A percentile compares a stretch with the other conserved stretches of the same genome.
These are phyloP conservation scores for Oreotrochilus melanogaster DNA, from an alignment of 2,113 vertebrate species.

Conservation along the genomic window DNA sequence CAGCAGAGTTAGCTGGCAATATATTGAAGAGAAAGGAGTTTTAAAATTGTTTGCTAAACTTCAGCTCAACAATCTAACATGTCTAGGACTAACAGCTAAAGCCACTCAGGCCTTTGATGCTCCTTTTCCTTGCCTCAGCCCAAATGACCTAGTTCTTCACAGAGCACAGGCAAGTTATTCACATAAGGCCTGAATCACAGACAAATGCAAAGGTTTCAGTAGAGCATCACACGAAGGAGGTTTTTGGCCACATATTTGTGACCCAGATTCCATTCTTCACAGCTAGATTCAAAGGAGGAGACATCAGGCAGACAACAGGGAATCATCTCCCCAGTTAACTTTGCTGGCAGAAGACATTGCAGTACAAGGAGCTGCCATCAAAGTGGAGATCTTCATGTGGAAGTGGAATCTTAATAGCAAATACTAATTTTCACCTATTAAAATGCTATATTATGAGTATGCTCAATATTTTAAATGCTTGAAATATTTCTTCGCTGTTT, in stretches of 20 bases:
- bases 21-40: neutral
- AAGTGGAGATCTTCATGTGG: neutral
- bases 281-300: conserved; percentile 3
- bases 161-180: neutral
- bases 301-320: neutral
- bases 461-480: neutral
- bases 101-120: neutral
- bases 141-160: neutral
- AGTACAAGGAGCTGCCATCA: neutral
- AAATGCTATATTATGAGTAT: neutral
- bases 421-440: conserved; percentile 8
- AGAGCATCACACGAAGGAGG: neutral
- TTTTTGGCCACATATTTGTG: neutral
- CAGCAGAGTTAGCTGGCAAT: neutral
- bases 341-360: neutral
- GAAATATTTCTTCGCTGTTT: neutral
- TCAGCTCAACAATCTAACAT: neutral
- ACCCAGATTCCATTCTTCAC: conserved; percentile 16
- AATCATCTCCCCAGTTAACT: neutral
- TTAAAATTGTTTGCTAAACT: neutral
- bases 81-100: neutral
- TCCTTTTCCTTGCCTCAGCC: neutral
- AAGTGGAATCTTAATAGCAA: conserved; percentile 40
- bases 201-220: neutral
- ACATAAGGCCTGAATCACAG: neutral